Evolutionary conservation across 2,888 invertebrate species (phyloP).

Genomic region (Drosophila ochracea): DNA sequence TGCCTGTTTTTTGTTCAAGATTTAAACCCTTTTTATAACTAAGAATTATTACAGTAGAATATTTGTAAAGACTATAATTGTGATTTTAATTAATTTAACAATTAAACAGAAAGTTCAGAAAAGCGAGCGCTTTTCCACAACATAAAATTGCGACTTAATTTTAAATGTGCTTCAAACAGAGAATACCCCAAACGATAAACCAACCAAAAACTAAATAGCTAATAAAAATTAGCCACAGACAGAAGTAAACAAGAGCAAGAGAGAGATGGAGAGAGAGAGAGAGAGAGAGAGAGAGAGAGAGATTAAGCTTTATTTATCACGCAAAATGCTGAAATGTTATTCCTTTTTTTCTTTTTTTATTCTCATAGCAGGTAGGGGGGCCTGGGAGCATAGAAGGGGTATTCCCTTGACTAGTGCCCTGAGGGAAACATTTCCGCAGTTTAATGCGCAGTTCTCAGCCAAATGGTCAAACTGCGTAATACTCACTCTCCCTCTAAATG

Average conservation of each 20-base stretch:
- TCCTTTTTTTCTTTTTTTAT: conserved; percentile 7
- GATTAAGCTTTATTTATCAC: conserved; percentile 8
- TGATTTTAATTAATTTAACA: too few species aligned
- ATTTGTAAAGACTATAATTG: background rate
- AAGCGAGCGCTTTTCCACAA: conserved; percentile 28
- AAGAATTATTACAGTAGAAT: background rate
- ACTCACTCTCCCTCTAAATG: background rate
- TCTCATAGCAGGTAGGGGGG: background rate
- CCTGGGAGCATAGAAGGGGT: background rate
- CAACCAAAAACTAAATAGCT: conserved; percentile 31
- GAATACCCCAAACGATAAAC: background rate
- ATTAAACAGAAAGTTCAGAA: too few species aligned
- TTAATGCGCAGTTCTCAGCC: conserved; percentile 32
- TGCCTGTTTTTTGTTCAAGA: background rate
- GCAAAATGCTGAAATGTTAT: conserved; percentile 10
- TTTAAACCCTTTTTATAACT: background rate
- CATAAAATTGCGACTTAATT: conserved; percentile 37
- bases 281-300: background rate
- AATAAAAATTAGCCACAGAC: conserved; percentile 44
- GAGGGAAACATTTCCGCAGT: conserved; percentile 37
- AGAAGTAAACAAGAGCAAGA: background rate
- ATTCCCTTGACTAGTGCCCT: conserved; percentile 25
- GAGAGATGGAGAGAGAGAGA: background rate
- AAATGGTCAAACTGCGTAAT: conserved; percentile 49
- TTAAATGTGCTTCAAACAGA: conserved; percentile 27